These are phyloP conservation scores for Ecliptopera silaceata DNA, from an alignment of 2,888 invertebrate genomes.

Conservation along the genomic window DNA sequence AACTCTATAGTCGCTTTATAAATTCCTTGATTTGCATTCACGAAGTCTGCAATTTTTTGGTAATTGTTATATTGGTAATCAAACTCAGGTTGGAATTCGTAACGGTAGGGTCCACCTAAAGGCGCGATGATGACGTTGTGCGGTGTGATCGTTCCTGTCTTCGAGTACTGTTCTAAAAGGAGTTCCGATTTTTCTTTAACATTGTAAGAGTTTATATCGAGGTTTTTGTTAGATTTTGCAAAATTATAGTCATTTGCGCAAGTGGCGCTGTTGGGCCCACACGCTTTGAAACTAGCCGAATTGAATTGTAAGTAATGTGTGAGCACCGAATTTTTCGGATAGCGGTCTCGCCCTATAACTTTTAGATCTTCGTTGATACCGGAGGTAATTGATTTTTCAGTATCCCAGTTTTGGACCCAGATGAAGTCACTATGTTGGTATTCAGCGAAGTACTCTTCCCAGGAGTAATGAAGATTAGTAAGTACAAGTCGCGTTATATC, in stretches of 20 bases:
- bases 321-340: conserved; percentile 61
- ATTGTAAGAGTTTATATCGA: conserved; percentile 91
- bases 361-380: conserved; percentile 56
- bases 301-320: conserved; percentile 70
- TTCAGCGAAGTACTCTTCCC: conserved; percentile 96
- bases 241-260: conserved; percentile 81
- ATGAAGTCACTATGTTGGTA: conserved; percentile 93
- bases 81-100: conserved; percentile 93
- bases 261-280: conserved; percentile 60
- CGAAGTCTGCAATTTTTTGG: conserved; percentile 92
- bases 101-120: conserved; percentile 96
- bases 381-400: conserved; percentile 49
- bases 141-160: conserved; percentile 92
- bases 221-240: conserved; percentile 88
- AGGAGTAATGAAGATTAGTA: conserved; percentile 95
- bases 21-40: conserved; percentile 88
- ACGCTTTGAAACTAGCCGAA: conserved; percentile 62
- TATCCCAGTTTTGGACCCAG: conserved; percentile 95
- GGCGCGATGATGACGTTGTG: conserved; percentile 96
- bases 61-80: conserved; percentile 97
- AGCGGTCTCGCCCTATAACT: conserved; percentile 61
- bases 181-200: conserved; percentile 92
- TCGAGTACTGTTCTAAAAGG: conserved; percentile 93
- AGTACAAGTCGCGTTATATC: conserved; percentile 93
- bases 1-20: conserved; percentile 90